These are phyloP conservation scores for Drosophila pegasa DNA, from an alignment of 2,888 invertebrate species.

Conservation along the genomic window DNA sequence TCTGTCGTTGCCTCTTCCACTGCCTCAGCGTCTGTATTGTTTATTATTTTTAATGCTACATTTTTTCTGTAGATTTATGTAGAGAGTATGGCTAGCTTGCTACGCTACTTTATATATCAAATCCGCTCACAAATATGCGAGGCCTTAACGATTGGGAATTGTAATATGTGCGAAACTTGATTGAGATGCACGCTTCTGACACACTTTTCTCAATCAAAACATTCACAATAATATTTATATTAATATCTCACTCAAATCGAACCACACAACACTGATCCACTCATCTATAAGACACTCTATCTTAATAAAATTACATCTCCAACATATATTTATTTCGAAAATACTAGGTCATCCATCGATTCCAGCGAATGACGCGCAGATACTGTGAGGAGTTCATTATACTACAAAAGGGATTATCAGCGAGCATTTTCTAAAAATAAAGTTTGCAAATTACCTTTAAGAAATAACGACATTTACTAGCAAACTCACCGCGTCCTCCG, in stretches of 20 bases:
- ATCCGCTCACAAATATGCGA: conserved; percentile 35
- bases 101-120: conserved; percentile 45
- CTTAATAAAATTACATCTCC: too few species aligned
- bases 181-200: not conserved
- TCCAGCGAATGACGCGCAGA: too few species aligned
- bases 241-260: too few species aligned
- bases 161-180: not conserved
- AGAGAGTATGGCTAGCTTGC: conserved; percentile 34
- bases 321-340: too few species aligned
- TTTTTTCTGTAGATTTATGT: conserved; percentile 36
- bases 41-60: conserved; percentile 37
- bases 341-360: too few species aligned
- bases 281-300: too few species aligned
- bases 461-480: too few species aligned
- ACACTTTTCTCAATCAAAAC: too few species aligned
- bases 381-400: conserved; percentile 15
- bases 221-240: too few species aligned
- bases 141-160: conserved; percentile 54
- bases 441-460: not conserved
- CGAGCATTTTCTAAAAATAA: conserved; percentile 20
- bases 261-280: too few species aligned
- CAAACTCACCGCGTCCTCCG: conserved; percentile 24
- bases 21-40: conserved; percentile 23
- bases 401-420: conserved; percentile 30
- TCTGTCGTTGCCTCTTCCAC: too few species aligned